Base-by-base conservation (phyloP, 2,888 invertebrate species). In the Tetranychus piercei region DNA sequence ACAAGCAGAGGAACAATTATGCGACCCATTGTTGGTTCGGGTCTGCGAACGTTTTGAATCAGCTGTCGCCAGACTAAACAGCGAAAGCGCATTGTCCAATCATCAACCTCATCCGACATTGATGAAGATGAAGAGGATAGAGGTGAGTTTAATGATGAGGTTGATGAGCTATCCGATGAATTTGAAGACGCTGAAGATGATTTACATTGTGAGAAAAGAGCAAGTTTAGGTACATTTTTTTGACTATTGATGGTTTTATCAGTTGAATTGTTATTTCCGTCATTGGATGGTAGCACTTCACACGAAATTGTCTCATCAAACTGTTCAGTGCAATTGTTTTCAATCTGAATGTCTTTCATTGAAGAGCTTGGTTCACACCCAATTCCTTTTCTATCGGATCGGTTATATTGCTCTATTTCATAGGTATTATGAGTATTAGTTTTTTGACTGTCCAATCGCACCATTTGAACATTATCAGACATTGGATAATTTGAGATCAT, bases 1-100 rank as follows among this genome's bases (percentile, higher is more conserved):
- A 20, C 44, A 20, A 73, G 23, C 20, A 73, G 18, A n/a, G 73
- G 73, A 11, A 73, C 43, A 11, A 73, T 67, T 9, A 67, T 15
- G 1, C 44, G 73, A 9, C 43, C 73, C 9, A 73, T 67, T 11
- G 67, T 20, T 23, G 73, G 20, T n/a, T 69, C 73, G 3, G 66
- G 66, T 34, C 45, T 20, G 11, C 73, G 73, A 1, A n/a, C 34
- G 11, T 23, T 23, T 67, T 67, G 73, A 18, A 69, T 69, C 69
- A 20, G 3, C 20, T 69, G 69, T 9, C 69, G 69, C 69, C 69
- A 69, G 22, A 69, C 34, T 7, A 69, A 23, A 69, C 22, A 20
- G 69, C 69, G 69, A 69, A 69, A 69, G 18, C 69, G n/a, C 9
- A 23, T 69, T 69, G 22, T 20, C 69, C 69, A 69, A 20, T 23